Base-by-base conservation (phyloP, 2,888 invertebrate genomes). In the Acronicta leporina region DNA sequence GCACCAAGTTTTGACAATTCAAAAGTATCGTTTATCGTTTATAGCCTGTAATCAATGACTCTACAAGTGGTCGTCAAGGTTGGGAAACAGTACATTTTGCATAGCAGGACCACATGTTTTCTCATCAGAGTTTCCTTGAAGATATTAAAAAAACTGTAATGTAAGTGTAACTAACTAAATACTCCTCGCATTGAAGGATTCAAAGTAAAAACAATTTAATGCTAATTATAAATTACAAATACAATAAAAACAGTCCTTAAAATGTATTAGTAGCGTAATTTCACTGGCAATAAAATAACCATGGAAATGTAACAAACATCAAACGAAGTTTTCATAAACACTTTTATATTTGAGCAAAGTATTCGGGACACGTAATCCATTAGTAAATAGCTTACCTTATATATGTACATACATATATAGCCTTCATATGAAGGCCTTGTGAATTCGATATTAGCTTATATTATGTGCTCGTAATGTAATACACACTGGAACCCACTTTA, bases 361-460 rank as follows among this genome's bases (percentile, higher is more conserved):
- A 84, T 82, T 84, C 84, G 49, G 62, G 64, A 74, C 83, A 84
- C 83, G 83, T 71, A 80, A 78, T 80, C 83, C 83, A 84, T 84
- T 84, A 83, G 80, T 81, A 82, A 77, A 82, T 82, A 77, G 63
- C 67, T 72, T 77, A 66, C 65, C 73, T 71, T 63, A 73, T 75
- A 78, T 71, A 73, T 20, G 4, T 20, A 20, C 70, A 20, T 20
- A 20, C 70, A 11, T 33, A 33, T 11, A 33, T 33, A 33, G 6
- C 30, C 11, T 33, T 33, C 33, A 69, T 73, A 75, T 77, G 76
- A 67, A 75, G 66, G 67, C 66, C 61, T 59, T 65, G 62, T 72
- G 74, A 80, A 81, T 81, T 73, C 68, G 55, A 71, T 78, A 77
- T 79, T 68, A 79, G 65, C 66, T 57, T 53, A 45, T 75, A 48